Evolutionary conservation across 53 echinoderm and acorn worm genomes (phyloP), one percentile per base, ranked within the genome.

Genomic region (Hippasteria phrygiana): DNA sequence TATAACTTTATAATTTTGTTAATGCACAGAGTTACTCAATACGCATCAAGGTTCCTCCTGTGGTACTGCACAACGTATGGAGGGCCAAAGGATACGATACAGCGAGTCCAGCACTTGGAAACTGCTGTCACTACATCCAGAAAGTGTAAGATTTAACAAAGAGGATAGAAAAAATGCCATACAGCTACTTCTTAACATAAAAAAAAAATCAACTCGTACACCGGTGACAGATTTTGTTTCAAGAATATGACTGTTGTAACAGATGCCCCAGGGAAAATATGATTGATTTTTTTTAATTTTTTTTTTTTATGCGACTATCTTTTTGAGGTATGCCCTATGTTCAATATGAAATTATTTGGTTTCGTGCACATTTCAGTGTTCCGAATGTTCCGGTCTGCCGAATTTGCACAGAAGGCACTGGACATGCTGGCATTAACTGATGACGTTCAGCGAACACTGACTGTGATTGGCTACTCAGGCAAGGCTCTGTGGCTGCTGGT

Each of bases 21-120:
- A n/a, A n/a, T n/a, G n/a, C n/a, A 28, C 87, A 95, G 95, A 76
- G 86, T 90, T 29, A 82, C 86, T 11, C 95, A 95, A 71, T 95
- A 95, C 72, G 85, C 90, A 1, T 83, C 95, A 63, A 82, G 95
- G 43, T 93, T 92, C 48, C 62, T 95, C 10, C 64, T 95, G 67
- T 95, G 95, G 95, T 93, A 95, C 43, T 93, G 79, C 51, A 86
- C 88, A 28, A 73, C 59, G 5, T 85, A 78, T 51, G 87, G 88
- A 78, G 87, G 62, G 7, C 62, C 64, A 26, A 11, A 29, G 0
- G 62, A 51, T 10, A 77, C 88, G 1, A n/a, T 92, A 26, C 88
- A 88, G 63, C 92, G 55, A 71, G 83, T 95, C 47, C 76, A 95
- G 43, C 90, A 89, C 36, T 55, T 95, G 64, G 95, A 95, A 74